These are phyloP conservation scores for Rhineura floridana DNA, from an alignment of 2,113 vertebrate genomes.

Conservation along the genomic window DNA sequence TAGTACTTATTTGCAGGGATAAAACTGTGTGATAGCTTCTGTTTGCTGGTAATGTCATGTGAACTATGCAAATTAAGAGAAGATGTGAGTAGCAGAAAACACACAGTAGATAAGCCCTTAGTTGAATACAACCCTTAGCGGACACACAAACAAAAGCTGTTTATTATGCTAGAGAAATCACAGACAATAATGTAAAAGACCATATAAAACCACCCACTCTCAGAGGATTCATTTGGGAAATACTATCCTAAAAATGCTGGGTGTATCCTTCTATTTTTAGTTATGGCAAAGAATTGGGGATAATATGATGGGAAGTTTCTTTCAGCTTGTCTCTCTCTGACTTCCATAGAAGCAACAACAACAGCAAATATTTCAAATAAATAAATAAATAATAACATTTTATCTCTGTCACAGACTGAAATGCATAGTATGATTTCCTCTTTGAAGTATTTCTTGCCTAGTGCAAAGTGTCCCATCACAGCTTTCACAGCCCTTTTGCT, in stretches of 20 bases:
- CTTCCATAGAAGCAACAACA: too few species aligned
- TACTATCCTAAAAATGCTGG: neutral
- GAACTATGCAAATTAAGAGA: too few species aligned
- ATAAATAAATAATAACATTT: slow-evolving; percentile 27
- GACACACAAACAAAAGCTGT: too few species aligned
- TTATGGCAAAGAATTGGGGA: neutral
- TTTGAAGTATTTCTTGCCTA: slow-evolving; percentile 30
- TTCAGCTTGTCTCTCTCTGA: fast-evolving
- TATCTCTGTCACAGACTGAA: slow-evolving; percentile 24
- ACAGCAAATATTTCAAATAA: too few species aligned
- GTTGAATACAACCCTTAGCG: too few species aligned
- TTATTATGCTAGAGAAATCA: neutral
- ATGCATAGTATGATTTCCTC: slow-evolving; percentile 35
- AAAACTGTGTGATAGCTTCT: too few species aligned
- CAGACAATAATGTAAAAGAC: neutral
- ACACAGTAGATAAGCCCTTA: too few species aligned
- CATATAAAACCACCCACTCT: neutral
- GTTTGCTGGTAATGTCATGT: too few species aligned
- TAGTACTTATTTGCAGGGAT: too few species aligned
- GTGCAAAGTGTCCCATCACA: neutral
- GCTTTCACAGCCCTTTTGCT: neutral
- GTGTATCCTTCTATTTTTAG: neutral
- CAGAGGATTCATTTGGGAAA: neutral
- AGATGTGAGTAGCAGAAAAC: too few species aligned
- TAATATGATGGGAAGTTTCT: slow-evolving; percentile 3